Evolutionary conservation across 53 echinoderm and acorn worm species (phyloP), one percentile per base, ranked within the genome.

Genomic region (Arbacia lixula): DNA sequence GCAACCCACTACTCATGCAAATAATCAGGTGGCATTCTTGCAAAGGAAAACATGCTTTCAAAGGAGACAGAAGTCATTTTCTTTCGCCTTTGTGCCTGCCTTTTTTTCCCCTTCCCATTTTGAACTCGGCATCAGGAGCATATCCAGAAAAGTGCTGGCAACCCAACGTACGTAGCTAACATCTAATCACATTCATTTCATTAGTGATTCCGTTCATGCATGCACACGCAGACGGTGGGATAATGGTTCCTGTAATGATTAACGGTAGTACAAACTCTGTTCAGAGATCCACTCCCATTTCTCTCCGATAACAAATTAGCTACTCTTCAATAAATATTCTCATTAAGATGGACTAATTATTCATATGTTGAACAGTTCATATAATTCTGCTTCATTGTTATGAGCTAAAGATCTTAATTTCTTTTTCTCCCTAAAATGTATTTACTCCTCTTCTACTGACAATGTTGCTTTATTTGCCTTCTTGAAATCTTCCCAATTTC

Each of bases 131-230:
- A 42, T 43, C 12, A 42, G 14, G 43, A 29, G 69, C 69, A 19
- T 35, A n/a, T n/a, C n/a, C n/a, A 4, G 37, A 41, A 69, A 69
- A 69, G 69, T 69, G 69, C 69, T 69, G 4, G 27, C 24, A 12
- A 40, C 69, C 16, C 21, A 9, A 69, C 43, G 26, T 41, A 11
- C 28, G 24, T 43, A 42, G 26, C 40, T 24, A 43, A 69, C 6
- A 27, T 43, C 29, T 69, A 69, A 69, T 69, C 69, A 69, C 28
- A 69, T 46, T 69, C 40, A 69, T 69, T 69, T 69, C 42, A 69
- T 69, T 69, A 43, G 41, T 69, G 43, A 43, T 69, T 69, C 69
- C 69, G 43, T 69, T 69, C 40, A 69, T 8, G 69, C 69, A 5
- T 41, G 16, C 69, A 69, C 41, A 69, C n/a, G n/a, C 43, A 69